Conservation (phyloP, 2,888 invertebrate genomes). For the Drosophila prostipennis region DNA sequence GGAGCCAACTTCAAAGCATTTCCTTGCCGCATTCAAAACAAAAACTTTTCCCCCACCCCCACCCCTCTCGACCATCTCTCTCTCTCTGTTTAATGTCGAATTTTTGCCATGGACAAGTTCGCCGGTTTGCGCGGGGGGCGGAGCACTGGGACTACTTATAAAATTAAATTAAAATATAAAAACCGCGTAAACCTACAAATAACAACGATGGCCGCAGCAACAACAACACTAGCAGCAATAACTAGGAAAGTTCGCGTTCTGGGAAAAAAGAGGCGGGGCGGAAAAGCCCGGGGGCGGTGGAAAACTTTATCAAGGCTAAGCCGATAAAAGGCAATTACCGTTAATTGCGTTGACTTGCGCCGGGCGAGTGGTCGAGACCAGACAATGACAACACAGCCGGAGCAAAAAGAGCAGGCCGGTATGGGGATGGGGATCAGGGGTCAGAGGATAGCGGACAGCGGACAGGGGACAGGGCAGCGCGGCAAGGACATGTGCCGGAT, state of each 20-base stretch:
- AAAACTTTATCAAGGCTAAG: constrained; percentile 78
- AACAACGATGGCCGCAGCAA: constrained; percentile 51
- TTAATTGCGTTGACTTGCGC: constrained; percentile 77
- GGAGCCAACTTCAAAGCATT: constrained; percentile 64
- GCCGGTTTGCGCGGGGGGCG: neutral
- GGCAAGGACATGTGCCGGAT: constrained; percentile 60
- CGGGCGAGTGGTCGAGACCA: constrained; percentile 48
- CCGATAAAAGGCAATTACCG: constrained; percentile 80
- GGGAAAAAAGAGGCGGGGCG: constrained; percentile 1
- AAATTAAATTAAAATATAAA: constrained; percentile 78
- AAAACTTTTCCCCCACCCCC: constrained; percentile 50
- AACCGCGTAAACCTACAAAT: constrained; percentile 75
- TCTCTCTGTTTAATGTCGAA: constrained; percentile 67
- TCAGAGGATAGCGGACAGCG: neutral
- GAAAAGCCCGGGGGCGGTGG: constrained; percentile 20
- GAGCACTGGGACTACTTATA: constrained; percentile 56
- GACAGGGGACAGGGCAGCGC: neutral
- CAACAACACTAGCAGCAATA: constrained; percentile 23
- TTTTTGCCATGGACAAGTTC: constrained; percentile 66
- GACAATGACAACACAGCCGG: constrained; percentile 41
- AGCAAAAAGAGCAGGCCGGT: constrained; percentile 33
- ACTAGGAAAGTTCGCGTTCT: constrained; percentile 33
- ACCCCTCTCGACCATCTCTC: constrained; percentile 6
- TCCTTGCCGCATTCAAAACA: constrained; percentile 43
- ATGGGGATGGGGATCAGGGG: constrained; percentile 6